Evolutionary conservation across 2,113 vertebrate species (phyloP).

Genomic region (Colinus virginianus): DNA sequence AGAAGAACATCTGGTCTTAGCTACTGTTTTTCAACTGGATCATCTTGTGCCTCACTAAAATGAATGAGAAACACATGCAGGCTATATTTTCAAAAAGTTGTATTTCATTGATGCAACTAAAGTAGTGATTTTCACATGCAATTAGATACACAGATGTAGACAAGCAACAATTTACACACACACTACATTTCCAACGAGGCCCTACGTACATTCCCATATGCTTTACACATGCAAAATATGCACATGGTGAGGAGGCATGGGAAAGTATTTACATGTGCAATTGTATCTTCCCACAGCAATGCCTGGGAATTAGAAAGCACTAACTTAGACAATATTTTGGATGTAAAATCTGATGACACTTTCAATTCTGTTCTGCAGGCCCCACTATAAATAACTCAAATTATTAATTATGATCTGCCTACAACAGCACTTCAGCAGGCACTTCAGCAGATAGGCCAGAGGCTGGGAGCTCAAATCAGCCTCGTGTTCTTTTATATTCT

Average conservation of each 20-base stretch:
- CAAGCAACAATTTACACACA: slow-evolving; percentile 69
- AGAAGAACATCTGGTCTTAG: slow-evolving; percentile 75
- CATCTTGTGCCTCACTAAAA: slow-evolving; percentile 68
- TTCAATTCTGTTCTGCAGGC: slow-evolving; percentile 53
- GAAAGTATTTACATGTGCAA: slow-evolving; percentile 73
- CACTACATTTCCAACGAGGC: slow-evolving; percentile 55
- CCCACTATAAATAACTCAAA: slow-evolving; percentile 44
- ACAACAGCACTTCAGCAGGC: background rate
- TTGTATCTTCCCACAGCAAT: slow-evolving; percentile 69
- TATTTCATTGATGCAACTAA: slow-evolving; percentile 63
- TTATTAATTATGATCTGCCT: slow-evolving; percentile 58
- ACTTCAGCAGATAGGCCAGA: background rate
- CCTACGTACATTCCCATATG: slow-evolving; percentile 56
- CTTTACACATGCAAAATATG: slow-evolving; percentile 50
- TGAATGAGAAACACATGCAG: slow-evolving; percentile 77
- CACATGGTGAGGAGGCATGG: slow-evolving; percentile 62
- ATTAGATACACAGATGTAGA: slow-evolving; percentile 73
- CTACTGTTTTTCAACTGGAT: slow-evolving; percentile 77
- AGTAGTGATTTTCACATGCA: slow-evolving; percentile 75
- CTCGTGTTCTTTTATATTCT: background rate
- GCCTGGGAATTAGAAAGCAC: slow-evolving; percentile 71
- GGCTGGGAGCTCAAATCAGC: background rate
- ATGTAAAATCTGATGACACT: slow-evolving; percentile 74
- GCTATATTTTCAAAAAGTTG: slow-evolving; percentile 61
- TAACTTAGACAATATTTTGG: slow-evolving; percentile 56